Evolutionary conservation across 2,113 vertebrate genomes (phyloP).

Genomic region (Oostethus manadensis): DNA sequence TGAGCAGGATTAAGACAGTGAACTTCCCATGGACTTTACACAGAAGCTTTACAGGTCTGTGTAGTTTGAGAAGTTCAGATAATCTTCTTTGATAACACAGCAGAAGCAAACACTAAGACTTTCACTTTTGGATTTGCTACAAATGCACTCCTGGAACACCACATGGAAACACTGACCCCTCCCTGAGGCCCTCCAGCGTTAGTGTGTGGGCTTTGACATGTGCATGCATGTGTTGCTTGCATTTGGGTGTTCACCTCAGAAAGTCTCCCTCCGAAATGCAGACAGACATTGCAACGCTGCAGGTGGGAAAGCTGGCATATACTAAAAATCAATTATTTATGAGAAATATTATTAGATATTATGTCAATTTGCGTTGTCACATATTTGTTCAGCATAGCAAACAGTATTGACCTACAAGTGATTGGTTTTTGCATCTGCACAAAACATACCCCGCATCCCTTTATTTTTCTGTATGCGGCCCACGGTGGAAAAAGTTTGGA

Average conservation of each 20-base stretch:
- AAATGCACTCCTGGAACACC: slow-evolving; percentile 28
- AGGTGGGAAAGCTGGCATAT: not conserved
- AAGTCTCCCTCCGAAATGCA: not conserved
- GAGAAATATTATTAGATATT: no score
- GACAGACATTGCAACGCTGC: not conserved
- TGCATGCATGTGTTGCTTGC: slow-evolving; percentile 2
- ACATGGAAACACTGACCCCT: slow-evolving; percentile 54
- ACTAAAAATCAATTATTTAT: no score
- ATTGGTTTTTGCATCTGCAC: no score
- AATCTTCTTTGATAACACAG: not conserved
- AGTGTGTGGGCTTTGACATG: slow-evolving; percentile 2
- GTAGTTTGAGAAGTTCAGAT: slow-evolving; percentile 6
- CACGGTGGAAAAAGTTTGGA: no score
- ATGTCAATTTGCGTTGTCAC: no score
- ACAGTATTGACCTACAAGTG: no score
- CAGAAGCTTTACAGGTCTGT: not conserved
- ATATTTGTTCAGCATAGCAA: slow-evolving; percentile 15
- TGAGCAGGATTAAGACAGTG: slow-evolving; percentile 12
- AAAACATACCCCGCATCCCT: no score
- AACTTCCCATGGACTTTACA: slow-evolving; percentile 8
- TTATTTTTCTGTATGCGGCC: no score
- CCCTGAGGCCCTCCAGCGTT: not conserved
- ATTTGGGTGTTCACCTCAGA: not conserved
- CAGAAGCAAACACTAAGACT: slow-evolving; percentile 1
- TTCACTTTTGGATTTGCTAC: slow-evolving; percentile 4